Percentiles rank a stretch among this genome's conserved stretches.
These are phyloP conservation scores for Chrysina gloriosa DNA, from an alignment of 2,888 invertebrate genomes.

Conservation along the genomic window DNA sequence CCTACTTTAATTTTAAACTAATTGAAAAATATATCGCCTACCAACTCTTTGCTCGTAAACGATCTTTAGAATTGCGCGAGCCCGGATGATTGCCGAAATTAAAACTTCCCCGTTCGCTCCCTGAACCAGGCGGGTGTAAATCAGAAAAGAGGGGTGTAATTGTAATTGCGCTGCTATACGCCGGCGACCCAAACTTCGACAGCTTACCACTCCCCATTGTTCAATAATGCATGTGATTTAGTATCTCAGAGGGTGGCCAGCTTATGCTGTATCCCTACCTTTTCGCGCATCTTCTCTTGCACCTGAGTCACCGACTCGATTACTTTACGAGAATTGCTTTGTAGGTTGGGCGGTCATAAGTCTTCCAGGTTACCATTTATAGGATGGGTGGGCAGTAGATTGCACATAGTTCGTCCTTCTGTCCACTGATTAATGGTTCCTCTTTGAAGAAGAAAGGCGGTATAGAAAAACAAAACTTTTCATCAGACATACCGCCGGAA, in stretches of 20 bases:
- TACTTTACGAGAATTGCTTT: slow-evolving; percentile 53
- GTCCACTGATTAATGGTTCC: slow-evolving; percentile 57
- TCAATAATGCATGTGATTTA: slow-evolving; percentile 63
- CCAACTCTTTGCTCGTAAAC: slow-evolving; percentile 44
- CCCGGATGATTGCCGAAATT: slow-evolving; percentile 51
- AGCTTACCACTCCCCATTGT: slow-evolving; percentile 58
- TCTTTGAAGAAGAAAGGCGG: slow-evolving; percentile 52
- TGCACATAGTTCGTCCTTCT: slow-evolving; percentile 48
- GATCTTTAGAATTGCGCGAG: background rate
- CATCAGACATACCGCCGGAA: slow-evolving; percentile 37
- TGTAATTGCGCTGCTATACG: slow-evolving; percentile 57
- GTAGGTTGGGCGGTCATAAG: slow-evolving; percentile 58
- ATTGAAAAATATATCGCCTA: slow-evolving; percentile 56
- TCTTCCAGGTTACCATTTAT: slow-evolving; percentile 55
- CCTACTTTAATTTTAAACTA: slow-evolving; percentile 55
- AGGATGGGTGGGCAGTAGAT: slow-evolving; percentile 52
- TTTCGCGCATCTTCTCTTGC: slow-evolving; percentile 45
- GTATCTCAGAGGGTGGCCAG: slow-evolving; percentile 57
- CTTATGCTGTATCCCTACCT: slow-evolving; percentile 29
- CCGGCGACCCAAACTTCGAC: slow-evolving; percentile 53
- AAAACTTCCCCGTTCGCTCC: slow-evolving; percentile 54
- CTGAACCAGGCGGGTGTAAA: slow-evolving; percentile 49
- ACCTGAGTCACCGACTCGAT: slow-evolving; percentile 56
- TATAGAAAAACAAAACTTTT: slow-evolving; percentile 33
- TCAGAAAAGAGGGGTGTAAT: slow-evolving; percentile 50